Conservation (phyloP, 2,797 vertebrate genomes). For the Brachyrhaphis roseni region DNA sequence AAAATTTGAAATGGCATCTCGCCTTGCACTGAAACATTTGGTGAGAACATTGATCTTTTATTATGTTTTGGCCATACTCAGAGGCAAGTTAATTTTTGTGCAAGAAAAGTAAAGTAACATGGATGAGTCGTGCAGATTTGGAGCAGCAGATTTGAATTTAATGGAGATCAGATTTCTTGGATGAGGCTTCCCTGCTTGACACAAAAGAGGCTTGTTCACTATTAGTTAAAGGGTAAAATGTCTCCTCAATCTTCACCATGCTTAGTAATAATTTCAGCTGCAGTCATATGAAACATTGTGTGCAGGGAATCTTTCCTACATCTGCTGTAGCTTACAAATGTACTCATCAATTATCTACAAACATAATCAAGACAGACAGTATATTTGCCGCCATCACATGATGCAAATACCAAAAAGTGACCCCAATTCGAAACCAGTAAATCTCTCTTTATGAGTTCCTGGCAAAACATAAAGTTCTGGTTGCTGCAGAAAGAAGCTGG, state of each 20-base stretch:
- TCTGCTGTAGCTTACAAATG: background rate
- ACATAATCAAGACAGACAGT: background rate
- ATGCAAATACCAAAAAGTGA: background rate
- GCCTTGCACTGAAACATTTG: constrained; percentile 6
- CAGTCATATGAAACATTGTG: background rate
- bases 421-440: background rate
- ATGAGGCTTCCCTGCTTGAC: background rate
- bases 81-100: background rate
- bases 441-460: background rate
- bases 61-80: background rate
- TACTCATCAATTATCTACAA: background rate
- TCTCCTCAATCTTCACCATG: background rate
- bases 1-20: background rate
- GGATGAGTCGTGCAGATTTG: background rate
- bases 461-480: background rate
- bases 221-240: background rate
- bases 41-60: background rate
- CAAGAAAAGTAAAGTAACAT: constrained; percentile 5
- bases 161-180: background rate
- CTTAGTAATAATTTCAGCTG: background rate
- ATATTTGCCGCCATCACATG: background rate
- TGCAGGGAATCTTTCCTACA: background rate
- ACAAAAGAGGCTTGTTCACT: constrained; percentile 2
- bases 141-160: background rate
- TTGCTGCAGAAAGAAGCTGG: background rate